Conservation (phyloP, 2,113 vertebrate genomes). For the Scomber colias region DNA sequence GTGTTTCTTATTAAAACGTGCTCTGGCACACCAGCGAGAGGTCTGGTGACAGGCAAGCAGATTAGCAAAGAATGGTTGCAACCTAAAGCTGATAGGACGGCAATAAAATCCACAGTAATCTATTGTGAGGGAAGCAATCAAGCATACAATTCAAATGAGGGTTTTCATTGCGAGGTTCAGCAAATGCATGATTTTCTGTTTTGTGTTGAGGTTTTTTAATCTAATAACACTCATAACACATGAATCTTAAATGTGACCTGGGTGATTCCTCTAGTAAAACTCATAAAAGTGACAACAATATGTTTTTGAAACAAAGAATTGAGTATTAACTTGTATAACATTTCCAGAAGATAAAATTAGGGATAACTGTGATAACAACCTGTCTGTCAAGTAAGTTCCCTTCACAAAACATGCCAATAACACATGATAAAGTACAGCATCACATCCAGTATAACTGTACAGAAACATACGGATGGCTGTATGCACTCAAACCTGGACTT, state of each 20-base stretch:
- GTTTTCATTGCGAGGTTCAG: conserved; percentile 22
- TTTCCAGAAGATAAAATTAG: too few species aligned
- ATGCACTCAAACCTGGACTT: conserved; percentile 26
- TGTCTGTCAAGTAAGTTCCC: too few species aligned
- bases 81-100: conserved; percentile 66
- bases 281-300: neutral
- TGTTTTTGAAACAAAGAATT: neutral
- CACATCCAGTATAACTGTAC: neutral
- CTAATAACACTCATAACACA: neutral
- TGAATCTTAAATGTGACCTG: neutral
- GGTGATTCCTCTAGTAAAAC: neutral
- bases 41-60: conserved; percentile 73
- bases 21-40: conserved; percentile 52
- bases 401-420: too few species aligned
- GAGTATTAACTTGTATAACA: neutral
- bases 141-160: conserved; percentile 58
- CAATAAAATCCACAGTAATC: conserved; percentile 70
- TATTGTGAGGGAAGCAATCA: conserved; percentile 61
- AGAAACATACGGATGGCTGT: conserved; percentile 26
- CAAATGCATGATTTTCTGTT: neutral
- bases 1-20: conserved; percentile 56
- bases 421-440: neutral
- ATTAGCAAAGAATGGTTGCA: conserved; percentile 69
- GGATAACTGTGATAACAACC: too few species aligned
- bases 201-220: neutral